Percentiles rank a stretch among this genome's conserved stretches.
Evolutionary conservation across 2,888 invertebrate species (phyloP).

Genomic region (Proisotoma minuta): DNA sequence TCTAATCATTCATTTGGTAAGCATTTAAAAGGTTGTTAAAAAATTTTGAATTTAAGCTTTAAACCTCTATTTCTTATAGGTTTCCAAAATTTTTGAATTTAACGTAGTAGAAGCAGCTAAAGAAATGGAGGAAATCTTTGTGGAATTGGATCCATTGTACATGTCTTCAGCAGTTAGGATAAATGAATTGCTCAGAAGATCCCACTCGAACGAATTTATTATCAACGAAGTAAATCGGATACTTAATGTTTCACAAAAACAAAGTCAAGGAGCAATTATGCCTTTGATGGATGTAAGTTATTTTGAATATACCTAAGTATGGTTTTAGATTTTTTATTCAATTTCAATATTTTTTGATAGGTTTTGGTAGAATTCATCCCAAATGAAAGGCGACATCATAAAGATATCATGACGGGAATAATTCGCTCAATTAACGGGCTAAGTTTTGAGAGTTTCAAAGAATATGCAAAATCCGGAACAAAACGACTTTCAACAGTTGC

Average conservation of each 20-base stretch:
- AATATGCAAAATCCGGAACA: not conserved
- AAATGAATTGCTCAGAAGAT: not conserved
- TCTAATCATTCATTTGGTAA: conserved; percentile 18
- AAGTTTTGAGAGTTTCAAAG: not conserved
- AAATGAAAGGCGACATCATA: not conserved
- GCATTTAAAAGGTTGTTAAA: not conserved
- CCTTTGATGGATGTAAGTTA: not conserved
- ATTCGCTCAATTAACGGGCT: not conserved
- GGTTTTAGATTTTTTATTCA: not conserved
- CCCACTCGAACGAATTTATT: not conserved
- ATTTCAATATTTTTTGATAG: not conserved
- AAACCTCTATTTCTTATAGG: too few species aligned
- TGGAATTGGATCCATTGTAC: not conserved
- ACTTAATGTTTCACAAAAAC: not conserved
- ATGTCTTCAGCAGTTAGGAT: not conserved
- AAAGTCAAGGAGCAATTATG: not conserved
- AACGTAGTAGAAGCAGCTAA: not conserved
- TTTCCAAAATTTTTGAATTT: not conserved
- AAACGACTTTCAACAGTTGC: not conserved
- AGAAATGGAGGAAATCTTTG: not conserved
- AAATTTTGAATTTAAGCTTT: too few species aligned
- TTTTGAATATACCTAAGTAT: not conserved
- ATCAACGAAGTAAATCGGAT: not conserved
- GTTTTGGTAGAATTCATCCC: not conserved
- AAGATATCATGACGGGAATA: not conserved